Evolutionary conservation across 2,113 vertebrate species (phyloP).

Genomic region (Miniopterus natalensis): DNA sequence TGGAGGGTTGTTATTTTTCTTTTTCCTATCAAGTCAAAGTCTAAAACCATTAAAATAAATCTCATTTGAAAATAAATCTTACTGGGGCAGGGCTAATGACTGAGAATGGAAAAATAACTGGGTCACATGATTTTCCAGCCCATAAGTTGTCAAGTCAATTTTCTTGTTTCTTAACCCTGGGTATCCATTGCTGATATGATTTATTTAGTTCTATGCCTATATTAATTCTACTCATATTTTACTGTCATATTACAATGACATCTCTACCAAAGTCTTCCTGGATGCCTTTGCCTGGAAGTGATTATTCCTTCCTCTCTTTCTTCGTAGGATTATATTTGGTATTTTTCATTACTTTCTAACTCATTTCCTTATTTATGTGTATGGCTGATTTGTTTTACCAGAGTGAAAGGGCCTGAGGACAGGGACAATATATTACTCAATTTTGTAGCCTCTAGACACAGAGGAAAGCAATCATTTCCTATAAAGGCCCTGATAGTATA

Average conservation of each 20-base stretch:
- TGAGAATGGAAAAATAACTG: background rate
- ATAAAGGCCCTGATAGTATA: background rate
- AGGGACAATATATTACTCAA: background rate
- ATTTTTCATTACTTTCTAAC: constrained; percentile 44
- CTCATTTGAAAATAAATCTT: constrained; percentile 38
- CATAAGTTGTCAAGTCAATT: background rate
- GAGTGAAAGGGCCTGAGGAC: background rate
- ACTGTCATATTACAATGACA: constrained; percentile 15
- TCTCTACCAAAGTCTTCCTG: background rate
- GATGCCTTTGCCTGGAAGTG: background rate
- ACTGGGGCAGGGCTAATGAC: background rate
- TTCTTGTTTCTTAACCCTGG: constrained; percentile 15
- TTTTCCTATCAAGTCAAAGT: background rate
- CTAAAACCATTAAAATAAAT: constrained; percentile 49
- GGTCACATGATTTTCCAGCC: background rate
- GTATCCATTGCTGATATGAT: background rate
- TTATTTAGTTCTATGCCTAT: background rate
- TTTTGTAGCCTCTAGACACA: background rate
- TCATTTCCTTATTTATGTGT: background rate
- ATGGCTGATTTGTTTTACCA: background rate
- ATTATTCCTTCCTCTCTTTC: background rate
- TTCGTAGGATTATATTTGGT: background rate
- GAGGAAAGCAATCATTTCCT: background rate
- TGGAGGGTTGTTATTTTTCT: background rate
- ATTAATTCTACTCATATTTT: constrained; percentile 49